phyloP scores from a whole-genome alignment of 2,113 vertebrate genomes.

The Noctilio leporinus region DNA sequence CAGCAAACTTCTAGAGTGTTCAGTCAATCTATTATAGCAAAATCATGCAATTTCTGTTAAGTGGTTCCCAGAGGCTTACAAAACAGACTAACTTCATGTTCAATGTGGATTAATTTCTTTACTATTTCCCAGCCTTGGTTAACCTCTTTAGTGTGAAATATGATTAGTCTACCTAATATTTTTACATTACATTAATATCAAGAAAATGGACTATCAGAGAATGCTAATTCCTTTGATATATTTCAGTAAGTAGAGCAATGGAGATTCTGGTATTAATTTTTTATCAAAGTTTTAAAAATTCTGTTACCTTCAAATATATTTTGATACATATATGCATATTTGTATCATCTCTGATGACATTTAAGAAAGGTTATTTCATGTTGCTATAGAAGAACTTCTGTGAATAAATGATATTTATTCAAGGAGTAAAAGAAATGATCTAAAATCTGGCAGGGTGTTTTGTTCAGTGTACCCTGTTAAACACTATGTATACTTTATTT shows the following conservation, averaged over 20 bases:
- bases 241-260: background rate
- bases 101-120: conserved; percentile 51
- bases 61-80: conserved; percentile 50
- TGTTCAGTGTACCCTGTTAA: background rate
- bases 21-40: conserved; percentile 55
- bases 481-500: background rate
- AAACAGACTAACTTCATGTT: conserved; percentile 48
- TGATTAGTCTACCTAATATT: conserved; percentile 43
- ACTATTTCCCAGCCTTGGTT: conserved; percentile 40
- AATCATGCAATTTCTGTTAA: conserved; percentile 63
- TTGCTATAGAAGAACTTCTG: background rate
- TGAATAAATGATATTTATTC: background rate
- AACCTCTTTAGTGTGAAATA: conserved; percentile 24
- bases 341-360: background rate
- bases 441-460: background rate
- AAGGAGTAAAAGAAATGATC: background rate
- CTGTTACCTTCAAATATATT: background rate
- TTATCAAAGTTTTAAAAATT: background rate
- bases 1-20: conserved; percentile 54
- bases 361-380: background rate
- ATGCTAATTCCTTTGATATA: conserved; percentile 16
- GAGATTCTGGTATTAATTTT: background rate
- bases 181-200: conserved; percentile 49
- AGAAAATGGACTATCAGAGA: conserved; percentile 38
- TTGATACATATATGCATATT: background rate